Evolutionary conservation across 2,888 invertebrate species (phyloP), one percentile per base, ranked within the genome.

Genomic region (Sesamia inferens): DNA sequence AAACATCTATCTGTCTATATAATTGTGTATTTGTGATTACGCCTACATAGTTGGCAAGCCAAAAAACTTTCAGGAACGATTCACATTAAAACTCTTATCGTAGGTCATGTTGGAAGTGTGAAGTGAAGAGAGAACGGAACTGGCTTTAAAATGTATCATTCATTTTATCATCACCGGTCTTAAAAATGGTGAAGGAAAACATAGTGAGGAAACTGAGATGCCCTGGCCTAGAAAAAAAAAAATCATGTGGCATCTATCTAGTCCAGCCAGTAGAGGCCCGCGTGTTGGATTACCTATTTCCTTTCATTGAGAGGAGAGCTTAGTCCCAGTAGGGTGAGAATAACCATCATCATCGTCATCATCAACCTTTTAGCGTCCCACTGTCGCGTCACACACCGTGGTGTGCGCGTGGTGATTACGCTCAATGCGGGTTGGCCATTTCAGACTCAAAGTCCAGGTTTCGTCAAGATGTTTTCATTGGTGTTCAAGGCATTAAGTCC

Each of bases 11-110:
- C 13, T 61, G 22, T 67, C 14, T n/a, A 13, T 19, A n/a, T 54
- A 0, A 8, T 51, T 44, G 24, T 71, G 19, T 59, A 59, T 22
- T 51, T 59, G 8, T 39, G 22, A 19, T 10, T 39, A 51, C 42
- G 55, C 19, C 42, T 59, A 61, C 47, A 55, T n/a, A 48, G 5
- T 39, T 42, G 19, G 48, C 22, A 39, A 54, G 58, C 79, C 57
- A 78, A 24, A 51, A 42, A 51, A 39, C 10, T 5, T 6, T 39
- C 22, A 65, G 55, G 31, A 10, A 48, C 31, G 13, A 74, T 16
- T 51, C 65, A 57, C 74, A 44, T 65, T 57, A 24, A 65, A 54
- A 67, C 24, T 16, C 48, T 70, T 79, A 81, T 59, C 58, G 66
- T 67, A 79, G 71, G 81, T 79, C 70, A 63, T n/a, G 31, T 58